These are phyloP conservation scores for Oscheius sp. DNA, from an alignment of 2,888 invertebrate species.

Conservation along the genomic window DNA sequence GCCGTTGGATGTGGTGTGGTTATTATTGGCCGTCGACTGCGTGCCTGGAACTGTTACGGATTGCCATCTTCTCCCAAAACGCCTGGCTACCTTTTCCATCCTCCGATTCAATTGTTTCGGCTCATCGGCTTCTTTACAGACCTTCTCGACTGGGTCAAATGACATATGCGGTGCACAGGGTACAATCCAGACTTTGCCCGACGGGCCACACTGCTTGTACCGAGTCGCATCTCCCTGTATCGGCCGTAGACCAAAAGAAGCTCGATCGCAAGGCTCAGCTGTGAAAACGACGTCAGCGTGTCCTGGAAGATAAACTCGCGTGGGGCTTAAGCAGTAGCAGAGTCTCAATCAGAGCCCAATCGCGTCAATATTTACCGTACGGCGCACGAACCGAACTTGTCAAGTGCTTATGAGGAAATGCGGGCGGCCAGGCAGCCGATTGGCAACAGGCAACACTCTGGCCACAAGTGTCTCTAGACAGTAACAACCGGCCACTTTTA, in stretches of 20 bases:
- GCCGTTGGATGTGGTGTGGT: conserved; percentile 45
- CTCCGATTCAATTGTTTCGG: not conserved
- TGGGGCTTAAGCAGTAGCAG: conserved; percentile 34
- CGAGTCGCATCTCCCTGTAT: conserved; percentile 51
- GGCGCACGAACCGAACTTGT: conserved; percentile 38
- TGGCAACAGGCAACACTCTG: conserved; percentile 30
- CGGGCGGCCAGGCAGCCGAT: not conserved
- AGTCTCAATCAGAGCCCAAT: conserved; percentile 32
- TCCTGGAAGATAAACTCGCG: conserved; percentile 37
- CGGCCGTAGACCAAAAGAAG: conserved; percentile 45
- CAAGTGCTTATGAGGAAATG: conserved; percentile 38
- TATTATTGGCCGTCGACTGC: conserved; percentile 23
- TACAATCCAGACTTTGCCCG: conserved; percentile 58
- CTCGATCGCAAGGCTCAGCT: conserved; percentile 51
- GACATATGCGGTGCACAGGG: conserved; percentile 56
- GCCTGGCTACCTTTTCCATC: conserved; percentile 11
- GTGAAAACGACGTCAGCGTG: conserved; percentile 54
- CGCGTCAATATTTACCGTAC: conserved; percentile 34
- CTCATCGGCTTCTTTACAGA: conserved; percentile 36
- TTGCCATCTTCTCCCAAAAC: not conserved
- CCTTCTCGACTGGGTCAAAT: conserved; percentile 56
- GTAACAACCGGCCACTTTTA: too few species aligned
- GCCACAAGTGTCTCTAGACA: too few species aligned
- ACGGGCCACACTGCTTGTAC: conserved; percentile 57
- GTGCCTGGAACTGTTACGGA: conserved; percentile 1